phyloP scores from a whole-genome alignment of 2,888 invertebrate species.

The Thyatira batis region DNA sequence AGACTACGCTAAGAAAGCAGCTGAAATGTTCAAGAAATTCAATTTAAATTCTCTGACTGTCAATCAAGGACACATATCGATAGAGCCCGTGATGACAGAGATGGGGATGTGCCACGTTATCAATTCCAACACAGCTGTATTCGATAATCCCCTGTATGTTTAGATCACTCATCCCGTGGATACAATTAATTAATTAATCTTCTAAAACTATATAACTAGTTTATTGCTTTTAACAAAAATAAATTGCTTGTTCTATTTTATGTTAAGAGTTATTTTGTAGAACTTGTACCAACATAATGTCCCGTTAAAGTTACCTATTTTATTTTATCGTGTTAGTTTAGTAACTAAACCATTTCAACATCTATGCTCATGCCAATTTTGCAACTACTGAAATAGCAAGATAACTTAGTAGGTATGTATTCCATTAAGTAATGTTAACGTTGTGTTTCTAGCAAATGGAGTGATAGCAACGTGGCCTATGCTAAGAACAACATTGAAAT shows the following conservation, averaged over 20 bases:
- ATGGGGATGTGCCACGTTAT: slow-evolving; percentile 87
- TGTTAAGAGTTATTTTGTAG: too few relatives aligned
- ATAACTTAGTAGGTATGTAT: background rate
- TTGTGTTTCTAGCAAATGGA: slow-evolving; percentile 57
- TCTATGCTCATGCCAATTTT: background rate
- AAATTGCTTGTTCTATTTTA: too few relatives aligned
- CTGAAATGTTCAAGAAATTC: slow-evolving; percentile 50
- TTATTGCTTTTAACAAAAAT: too few relatives aligned
- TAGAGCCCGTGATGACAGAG: slow-evolving; percentile 84
- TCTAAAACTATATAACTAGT: too few relatives aligned
- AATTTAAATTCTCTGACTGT: slow-evolving; percentile 49
- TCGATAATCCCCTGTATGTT: slow-evolving; percentile 79
- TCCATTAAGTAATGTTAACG: slow-evolving; percentile 14
- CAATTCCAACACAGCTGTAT: slow-evolving; percentile 85
- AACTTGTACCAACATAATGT: too few relatives aligned
- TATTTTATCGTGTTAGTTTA: too few relatives aligned
- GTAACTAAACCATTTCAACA: background rate
- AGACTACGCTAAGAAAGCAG: slow-evolving; percentile 56
- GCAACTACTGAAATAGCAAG: background rate
- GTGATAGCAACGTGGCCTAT: slow-evolving; percentile 35
- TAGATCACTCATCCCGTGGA: background rate
- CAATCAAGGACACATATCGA: slow-evolving; percentile 60
- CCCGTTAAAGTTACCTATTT: too few relatives aligned
- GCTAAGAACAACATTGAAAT: slow-evolving; percentile 61
- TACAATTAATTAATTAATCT: too few relatives aligned